Percentiles rank a stretch among this genome's conserved stretches.
phyloP scores from a whole-genome alignment of 2,888 invertebrate species.

The Hirtodrosophila trivittata region DNA sequence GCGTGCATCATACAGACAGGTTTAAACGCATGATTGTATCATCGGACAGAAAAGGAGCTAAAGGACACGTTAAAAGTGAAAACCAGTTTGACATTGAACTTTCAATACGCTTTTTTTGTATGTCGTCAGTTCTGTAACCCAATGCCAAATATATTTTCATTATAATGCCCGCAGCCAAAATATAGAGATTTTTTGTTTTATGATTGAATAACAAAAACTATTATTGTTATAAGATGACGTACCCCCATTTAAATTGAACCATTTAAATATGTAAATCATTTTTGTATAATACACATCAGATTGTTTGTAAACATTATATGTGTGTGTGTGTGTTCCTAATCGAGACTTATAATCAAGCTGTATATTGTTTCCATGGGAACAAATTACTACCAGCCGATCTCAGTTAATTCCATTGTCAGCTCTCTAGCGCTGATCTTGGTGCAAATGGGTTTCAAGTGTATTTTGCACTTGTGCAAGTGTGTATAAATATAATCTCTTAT shows the following conservation, averaged over 20 bases:
- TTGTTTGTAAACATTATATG: neutral
- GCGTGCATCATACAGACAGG: slow-evolving; percentile 16
- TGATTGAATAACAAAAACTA: slow-evolving; percentile 5
- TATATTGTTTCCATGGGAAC: no score
- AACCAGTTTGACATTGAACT: slow-evolving; percentile 72
- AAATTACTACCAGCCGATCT: no score
- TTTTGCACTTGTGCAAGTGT: no score
- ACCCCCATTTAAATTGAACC: neutral
- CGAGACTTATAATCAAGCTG: no score
- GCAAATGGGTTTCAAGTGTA: no score
- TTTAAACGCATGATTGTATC: slow-evolving; percentile 35
- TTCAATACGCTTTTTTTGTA: slow-evolving; percentile 30
- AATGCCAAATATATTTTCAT: slow-evolving; percentile 51
- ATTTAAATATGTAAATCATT: no score
- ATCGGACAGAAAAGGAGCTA: slow-evolving; percentile 64
- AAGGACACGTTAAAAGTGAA: slow-evolving; percentile 71
- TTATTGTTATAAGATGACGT: neutral
- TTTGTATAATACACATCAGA: no score
- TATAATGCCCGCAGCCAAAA: slow-evolving; percentile 1
- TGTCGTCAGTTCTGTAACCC: slow-evolving; percentile 47
- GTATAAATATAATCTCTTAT: no score
- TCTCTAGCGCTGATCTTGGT: no score
- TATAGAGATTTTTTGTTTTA: slow-evolving; percentile 21
- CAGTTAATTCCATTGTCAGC: no score
- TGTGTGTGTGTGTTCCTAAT: no score